Percentiles rank a stretch among this genome's conserved stretches.
These are phyloP conservation scores for Lepeophtheirus salmonis DNA, from an alignment of 1,140 invertebrate species.

Conservation along the genomic window DNA sequence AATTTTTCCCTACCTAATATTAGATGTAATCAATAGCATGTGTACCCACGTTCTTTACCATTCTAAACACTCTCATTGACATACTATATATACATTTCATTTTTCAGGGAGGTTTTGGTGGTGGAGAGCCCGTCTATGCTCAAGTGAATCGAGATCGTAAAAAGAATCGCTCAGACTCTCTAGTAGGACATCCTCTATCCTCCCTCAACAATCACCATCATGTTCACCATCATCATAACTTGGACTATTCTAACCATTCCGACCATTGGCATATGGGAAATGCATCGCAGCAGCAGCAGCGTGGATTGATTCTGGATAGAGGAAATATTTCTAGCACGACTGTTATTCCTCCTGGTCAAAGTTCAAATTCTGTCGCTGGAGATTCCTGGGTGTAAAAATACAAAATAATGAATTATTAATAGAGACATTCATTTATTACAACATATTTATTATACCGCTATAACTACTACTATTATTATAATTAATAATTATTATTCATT, in stretches of 20 bases:
- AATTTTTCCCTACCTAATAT: too few species aligned
- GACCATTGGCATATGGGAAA: neutral
- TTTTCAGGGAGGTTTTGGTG: too few species aligned
- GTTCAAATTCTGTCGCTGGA: neutral
- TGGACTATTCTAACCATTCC: neutral
- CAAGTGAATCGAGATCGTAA: conserved; percentile 61
- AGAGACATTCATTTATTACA: too few species aligned
- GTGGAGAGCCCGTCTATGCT: conserved; percentile 51
- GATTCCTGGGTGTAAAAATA: neutral
- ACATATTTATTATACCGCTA: too few species aligned
- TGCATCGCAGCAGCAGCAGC: neutral
- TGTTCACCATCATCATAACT: neutral
- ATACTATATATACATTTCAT: too few species aligned
- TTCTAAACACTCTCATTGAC: too few species aligned
- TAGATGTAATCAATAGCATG: too few species aligned
- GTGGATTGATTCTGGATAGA: neutral
- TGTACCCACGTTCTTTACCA: too few species aligned
- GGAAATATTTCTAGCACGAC: neutral
- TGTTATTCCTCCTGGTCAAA: neutral
- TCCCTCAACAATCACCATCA: neutral
- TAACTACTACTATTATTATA: too few species aligned
- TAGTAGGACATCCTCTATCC: neutral
- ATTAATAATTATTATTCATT: too few species aligned
- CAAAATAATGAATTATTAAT: too few species aligned
- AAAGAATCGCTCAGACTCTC: conserved; percentile 32